phyloP scores from a whole-genome alignment of 1,140 invertebrate species.

The Apis dorsata region DNA sequence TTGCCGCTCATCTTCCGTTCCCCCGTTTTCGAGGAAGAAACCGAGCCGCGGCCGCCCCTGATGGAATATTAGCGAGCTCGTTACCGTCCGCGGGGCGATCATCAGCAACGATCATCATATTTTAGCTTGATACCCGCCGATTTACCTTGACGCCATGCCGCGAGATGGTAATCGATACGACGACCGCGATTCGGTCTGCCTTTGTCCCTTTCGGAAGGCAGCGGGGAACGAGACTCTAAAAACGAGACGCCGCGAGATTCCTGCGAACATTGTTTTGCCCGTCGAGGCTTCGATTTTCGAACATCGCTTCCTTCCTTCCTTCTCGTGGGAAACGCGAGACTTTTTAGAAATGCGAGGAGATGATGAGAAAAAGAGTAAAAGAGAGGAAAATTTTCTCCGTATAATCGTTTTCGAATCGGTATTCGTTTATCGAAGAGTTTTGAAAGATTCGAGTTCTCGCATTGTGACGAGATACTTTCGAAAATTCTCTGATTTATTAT shows the following conservation, averaged over 20 bases:
- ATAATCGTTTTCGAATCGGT: too few species aligned
- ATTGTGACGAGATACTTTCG: too few species aligned
- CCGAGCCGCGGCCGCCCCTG: constrained; percentile 20
- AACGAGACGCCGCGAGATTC: neutral
- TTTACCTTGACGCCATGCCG: constrained; percentile 70
- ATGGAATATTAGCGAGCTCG: constrained; percentile 73
- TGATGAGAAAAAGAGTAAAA: neutral
- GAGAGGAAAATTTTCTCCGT: neutral
- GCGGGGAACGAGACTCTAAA: constrained; percentile 5
- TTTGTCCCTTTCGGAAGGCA: neutral
- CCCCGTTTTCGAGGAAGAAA: constrained; percentile 40
- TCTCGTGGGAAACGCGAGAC: neutral
- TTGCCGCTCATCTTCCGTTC: constrained; percentile 26
- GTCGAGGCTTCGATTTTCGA: too few species aligned
- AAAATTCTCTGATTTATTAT: too few species aligned
- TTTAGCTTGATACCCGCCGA: constrained; percentile 77
- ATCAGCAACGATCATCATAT: constrained; percentile 77
- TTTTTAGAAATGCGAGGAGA: neutral
- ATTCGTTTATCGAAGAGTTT: too few species aligned
- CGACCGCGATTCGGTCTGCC: constrained; percentile 29
- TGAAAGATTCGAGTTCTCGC: too few species aligned
- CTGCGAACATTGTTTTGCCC: neutral
- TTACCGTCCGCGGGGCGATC: constrained; percentile 70
- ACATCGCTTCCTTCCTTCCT: too few species aligned
- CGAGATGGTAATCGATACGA: constrained; percentile 74